These are phyloP conservation scores for Marasmarcha lunaedactyla DNA, from an alignment of 2,888 invertebrate genomes.

Conservation along the genomic window DNA sequence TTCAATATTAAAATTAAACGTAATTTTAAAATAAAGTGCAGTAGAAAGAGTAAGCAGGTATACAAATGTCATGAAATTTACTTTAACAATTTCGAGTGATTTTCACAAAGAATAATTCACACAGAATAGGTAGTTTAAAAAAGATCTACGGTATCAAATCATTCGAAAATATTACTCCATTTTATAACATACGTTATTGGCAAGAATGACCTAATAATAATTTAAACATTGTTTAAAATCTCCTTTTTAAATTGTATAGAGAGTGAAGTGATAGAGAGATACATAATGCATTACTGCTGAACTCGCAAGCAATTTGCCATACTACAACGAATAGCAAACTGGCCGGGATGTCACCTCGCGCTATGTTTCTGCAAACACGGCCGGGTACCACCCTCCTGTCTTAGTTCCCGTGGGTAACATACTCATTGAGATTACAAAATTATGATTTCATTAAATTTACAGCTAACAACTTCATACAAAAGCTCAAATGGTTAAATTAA, in stretches of 20 bases:
- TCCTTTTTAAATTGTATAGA: constrained; percentile 51
- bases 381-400: constrained; percentile 44
- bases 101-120: constrained; percentile 3
- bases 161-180: constrained; percentile 42
- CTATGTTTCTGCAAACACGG: constrained; percentile 51
- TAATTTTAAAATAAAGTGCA: constrained; percentile 9
- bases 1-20: constrained; percentile 21
- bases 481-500: background rate
- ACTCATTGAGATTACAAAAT: constrained; percentile 63
- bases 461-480: background rate
- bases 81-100: constrained; percentile 36
- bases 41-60: constrained; percentile 36
- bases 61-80: constrained; percentile 18
- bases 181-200: constrained; percentile 40
- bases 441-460: constrained; percentile 19
- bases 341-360: constrained; percentile 40
- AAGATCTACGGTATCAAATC: constrained; percentile 64
- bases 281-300: constrained; percentile 30
- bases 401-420: constrained; percentile 32
- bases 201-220: constrained; percentile 32
- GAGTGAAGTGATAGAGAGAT: constrained; percentile 60
- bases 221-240: constrained; percentile 41
- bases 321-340: constrained; percentile 59
- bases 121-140: constrained; percentile 24
- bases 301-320: constrained; percentile 52